These are phyloP conservation scores for Ostrea denselamellosa DNA, from an alignment of 1,140 invertebrate species.

Conservation along the genomic window DNA sequence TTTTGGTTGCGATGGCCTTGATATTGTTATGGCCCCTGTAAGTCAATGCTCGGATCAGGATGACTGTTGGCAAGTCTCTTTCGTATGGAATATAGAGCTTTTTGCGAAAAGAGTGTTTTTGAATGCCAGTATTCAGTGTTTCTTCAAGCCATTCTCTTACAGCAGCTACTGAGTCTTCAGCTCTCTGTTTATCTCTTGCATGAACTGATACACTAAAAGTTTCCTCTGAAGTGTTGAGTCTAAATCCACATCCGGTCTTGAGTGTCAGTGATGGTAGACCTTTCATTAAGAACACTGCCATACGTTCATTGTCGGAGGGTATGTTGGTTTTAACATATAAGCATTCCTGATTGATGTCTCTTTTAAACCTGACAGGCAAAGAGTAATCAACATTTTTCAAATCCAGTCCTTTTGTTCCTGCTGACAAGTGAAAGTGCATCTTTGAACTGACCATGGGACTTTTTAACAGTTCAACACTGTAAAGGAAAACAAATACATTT, in stretches of 20 bases:
- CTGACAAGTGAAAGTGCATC: not conserved
- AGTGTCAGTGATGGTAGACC: not conserved
- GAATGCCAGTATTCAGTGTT: not conserved
- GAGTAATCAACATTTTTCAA: not conserved
- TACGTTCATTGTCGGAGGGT: not conserved
- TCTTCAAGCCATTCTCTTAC: not conserved
- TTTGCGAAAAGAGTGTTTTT: not conserved
- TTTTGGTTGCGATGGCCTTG: not conserved
- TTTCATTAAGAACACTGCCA: not conserved
- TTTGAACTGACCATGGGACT: not conserved
- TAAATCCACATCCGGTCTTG: slow-evolving; percentile 7
- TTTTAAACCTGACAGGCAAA: not conserved
- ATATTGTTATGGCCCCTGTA: not conserved
- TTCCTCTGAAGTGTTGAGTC: not conserved
- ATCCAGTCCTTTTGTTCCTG: not conserved
- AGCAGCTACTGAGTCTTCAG: not conserved
- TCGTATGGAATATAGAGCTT: not conserved
- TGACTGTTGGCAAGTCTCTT: not conserved
- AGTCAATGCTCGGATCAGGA: not conserved
- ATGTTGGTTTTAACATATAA: not conserved
- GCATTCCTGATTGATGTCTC: not conserved
- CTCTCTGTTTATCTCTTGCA: not conserved
- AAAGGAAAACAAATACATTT: not conserved
- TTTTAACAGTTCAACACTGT: not conserved
- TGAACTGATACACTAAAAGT: not conserved